Conservation (phyloP, 2,113 vertebrate genomes). For the Morone saxatilis region DNA sequence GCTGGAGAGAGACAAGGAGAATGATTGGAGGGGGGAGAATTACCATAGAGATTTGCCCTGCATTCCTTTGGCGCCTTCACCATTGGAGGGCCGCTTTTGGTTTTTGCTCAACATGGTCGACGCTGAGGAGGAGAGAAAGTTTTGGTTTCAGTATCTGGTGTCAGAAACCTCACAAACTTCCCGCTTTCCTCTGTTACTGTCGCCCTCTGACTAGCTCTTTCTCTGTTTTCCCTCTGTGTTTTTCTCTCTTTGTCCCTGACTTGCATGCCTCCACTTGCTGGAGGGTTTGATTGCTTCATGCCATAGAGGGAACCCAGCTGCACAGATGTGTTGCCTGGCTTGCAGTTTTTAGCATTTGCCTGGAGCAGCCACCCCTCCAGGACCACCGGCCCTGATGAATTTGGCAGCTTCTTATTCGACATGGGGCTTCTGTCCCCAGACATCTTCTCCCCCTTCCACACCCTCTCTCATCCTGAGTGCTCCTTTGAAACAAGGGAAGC, state of each 20-base stretch:
- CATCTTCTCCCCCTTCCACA: conserved; percentile 6
- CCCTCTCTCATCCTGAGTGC: conserved; percentile 63
- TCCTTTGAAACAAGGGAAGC: conserved; percentile 73
- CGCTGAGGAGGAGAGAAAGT: conserved; percentile 41
- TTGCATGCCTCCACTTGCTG: conserved; percentile 46
- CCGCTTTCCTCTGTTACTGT: conserved; percentile 27
- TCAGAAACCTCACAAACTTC: conserved; percentile 33
- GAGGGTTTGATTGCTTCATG: conserved; percentile 47
- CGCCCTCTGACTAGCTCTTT: conserved; percentile 23
- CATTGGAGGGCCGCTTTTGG: conserved; percentile 36
- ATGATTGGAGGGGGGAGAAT: conserved; percentile 41
- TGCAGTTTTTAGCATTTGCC: conserved; percentile 69
- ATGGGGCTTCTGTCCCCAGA: conserved; percentile 68
- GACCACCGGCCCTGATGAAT: conserved; percentile 76
- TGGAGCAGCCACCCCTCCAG: conserved; percentile 65
- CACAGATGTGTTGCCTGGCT: conserved; percentile 76
- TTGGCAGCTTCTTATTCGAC: conserved; percentile 73
- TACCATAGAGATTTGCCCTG: conserved; percentile 39
- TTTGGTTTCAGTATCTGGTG: conserved; percentile 48
- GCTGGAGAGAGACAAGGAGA: conserved; percentile 50
- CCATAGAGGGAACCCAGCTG: conserved; percentile 70
- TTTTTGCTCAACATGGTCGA: conserved; percentile 39
- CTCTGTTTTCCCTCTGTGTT: conserved; percentile 32
- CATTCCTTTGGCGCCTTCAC: conserved; percentile 20
- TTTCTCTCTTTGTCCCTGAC: conserved; percentile 39